phyloP scores from a whole-genome alignment of 64 coral and sea anemone genomes.

The Montipora cactus region DNA sequence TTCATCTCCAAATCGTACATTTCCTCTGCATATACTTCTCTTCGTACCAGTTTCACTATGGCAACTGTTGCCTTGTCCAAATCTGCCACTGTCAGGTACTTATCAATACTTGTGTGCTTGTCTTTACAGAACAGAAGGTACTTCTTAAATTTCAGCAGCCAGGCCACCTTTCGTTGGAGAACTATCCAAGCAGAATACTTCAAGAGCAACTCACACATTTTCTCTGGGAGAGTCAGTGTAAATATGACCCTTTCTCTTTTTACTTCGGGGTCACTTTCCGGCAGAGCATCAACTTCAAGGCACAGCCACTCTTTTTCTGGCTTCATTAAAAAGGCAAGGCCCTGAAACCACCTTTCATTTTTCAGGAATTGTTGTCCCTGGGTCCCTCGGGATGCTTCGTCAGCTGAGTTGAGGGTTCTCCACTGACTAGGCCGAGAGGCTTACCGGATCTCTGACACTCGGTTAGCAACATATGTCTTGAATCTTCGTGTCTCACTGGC shows the following conservation, averaged over 20 bases:
- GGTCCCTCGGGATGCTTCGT: no score
- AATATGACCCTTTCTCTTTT: background rate
- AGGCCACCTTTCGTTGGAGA: constrained; percentile 43
- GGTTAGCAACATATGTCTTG: constrained; percentile 65
- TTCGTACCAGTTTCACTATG: no score
- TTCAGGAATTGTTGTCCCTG: no score
- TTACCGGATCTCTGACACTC: background rate
- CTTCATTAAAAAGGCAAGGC: no score
- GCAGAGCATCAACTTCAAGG: background rate
- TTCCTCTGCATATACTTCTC: constrained; percentile 32
- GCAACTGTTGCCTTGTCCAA: no score
- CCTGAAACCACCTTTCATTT: no score
- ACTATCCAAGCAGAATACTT: constrained; percentile 48
- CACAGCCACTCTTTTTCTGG: no score
- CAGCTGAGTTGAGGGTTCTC: no score
- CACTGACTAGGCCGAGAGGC: no score
- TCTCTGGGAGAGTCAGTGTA: no score
- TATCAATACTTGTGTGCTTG: background rate
- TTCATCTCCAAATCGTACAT: constrained; percentile 28
- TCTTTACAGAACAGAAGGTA: constrained; percentile 17
- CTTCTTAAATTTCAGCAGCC: constrained; percentile 58
- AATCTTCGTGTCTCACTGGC: constrained; percentile 63
- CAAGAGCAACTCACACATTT: background rate
- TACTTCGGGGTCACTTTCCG: background rate
- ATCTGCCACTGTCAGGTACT: no score